A percentile compares a stretch with the other conserved stretches of the same genome.
Conservation (phyloP, 2,797 vertebrate species). For the Acanthurus leucopareius region DNA sequence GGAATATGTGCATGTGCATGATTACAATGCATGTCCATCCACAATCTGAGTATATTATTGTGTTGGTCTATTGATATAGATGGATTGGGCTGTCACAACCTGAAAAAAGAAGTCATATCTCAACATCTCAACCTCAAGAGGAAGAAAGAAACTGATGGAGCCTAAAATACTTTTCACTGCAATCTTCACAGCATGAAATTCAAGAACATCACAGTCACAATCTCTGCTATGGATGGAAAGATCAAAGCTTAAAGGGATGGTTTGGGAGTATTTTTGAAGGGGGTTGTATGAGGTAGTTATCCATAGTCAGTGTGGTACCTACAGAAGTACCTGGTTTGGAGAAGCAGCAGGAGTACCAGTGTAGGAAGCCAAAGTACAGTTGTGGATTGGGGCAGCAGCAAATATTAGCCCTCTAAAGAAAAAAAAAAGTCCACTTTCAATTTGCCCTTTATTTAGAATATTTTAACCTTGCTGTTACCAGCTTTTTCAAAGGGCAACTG, state of each 20-base stretch:
- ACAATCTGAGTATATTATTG: not conserved
- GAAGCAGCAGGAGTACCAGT: too few relatives aligned
- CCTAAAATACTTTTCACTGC: slow-evolving; percentile 38
- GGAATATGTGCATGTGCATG: not conserved
- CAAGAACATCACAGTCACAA: slow-evolving; percentile 32
- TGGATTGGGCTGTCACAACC: slow-evolving; percentile 28
- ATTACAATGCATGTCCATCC: not conserved
- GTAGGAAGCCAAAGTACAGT: too few relatives aligned
- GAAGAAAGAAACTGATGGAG: slow-evolving; percentile 44
- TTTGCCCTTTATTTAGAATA: too few relatives aligned
- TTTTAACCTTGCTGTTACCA: too few relatives aligned
- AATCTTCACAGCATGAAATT: slow-evolving; percentile 41
- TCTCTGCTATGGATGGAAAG: slow-evolving; percentile 28
- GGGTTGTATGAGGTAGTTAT: too few relatives aligned
- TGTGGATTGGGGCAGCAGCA: too few relatives aligned
- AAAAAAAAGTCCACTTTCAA: too few relatives aligned
- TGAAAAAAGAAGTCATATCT: slow-evolving; percentile 33
- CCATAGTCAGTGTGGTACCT: too few relatives aligned
- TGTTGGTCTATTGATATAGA: not conserved
- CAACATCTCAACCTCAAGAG: slow-evolving; percentile 17
- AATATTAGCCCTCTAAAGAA: too few relatives aligned
- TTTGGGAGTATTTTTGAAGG: too few relatives aligned
- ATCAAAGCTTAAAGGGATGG: slow-evolving; percentile 38
- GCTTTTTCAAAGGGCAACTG: too few relatives aligned
- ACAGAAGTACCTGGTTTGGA: too few relatives aligned